Conservation (phyloP, 2,888 invertebrate genomes). For the Lasioglossum zephyrum region DNA sequence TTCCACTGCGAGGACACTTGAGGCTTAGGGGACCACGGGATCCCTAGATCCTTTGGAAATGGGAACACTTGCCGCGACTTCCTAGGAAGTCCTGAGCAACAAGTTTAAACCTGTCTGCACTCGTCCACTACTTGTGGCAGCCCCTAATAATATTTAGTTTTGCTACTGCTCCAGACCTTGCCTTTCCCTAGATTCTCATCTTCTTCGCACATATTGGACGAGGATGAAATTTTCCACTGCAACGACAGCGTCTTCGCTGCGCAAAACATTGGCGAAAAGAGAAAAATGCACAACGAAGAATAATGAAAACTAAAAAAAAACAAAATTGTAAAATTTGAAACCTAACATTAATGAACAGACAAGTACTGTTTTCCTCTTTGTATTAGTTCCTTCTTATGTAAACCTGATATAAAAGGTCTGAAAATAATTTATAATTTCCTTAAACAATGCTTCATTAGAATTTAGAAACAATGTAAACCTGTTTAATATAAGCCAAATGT, state of each 20-base stretch:
- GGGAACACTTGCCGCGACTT: conserved; percentile 54
- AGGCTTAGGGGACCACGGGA: conserved; percentile 1
- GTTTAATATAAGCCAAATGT: too few species aligned
- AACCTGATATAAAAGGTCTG: too few species aligned
- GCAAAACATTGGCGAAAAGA: background rate
- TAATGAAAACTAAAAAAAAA: too few species aligned
- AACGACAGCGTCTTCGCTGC: background rate
- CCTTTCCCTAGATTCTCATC: conserved; percentile 7
- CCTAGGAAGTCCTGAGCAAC: conserved; percentile 39
- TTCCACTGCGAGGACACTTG: conserved; percentile 30
- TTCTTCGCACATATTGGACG: background rate
- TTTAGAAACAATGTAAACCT: too few species aligned
- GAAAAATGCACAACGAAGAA: too few species aligned
- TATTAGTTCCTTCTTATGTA: too few species aligned
- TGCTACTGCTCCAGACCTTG: conserved; percentile 21
- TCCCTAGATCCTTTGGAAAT: conserved; percentile 33
- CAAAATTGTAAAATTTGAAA: too few species aligned
- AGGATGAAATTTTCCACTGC: background rate
- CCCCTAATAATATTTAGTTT: conserved; percentile 61
- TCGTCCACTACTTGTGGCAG: conserved; percentile 49
- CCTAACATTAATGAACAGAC: too few species aligned
- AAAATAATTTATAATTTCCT: too few species aligned
- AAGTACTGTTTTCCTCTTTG: too few species aligned
- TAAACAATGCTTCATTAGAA: too few species aligned
- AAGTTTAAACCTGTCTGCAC: conserved; percentile 47